Evolutionary conservation across 2,888 invertebrate genomes (phyloP).

Genomic region (Nemotelus nigrinus): DNA sequence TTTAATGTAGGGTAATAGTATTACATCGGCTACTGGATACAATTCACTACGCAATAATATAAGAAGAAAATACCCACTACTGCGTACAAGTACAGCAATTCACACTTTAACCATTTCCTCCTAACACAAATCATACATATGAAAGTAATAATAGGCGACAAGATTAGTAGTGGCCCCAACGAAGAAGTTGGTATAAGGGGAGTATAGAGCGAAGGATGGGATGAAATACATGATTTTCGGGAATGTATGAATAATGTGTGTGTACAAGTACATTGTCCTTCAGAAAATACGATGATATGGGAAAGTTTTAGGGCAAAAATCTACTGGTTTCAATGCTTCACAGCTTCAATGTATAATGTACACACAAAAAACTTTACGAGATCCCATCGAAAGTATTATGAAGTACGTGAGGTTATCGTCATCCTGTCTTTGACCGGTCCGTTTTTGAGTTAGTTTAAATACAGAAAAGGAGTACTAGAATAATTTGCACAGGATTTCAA

Average conservation of each 20-base stretch:
- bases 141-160: conserved; percentile 50
- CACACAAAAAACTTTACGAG: conserved; percentile 29
- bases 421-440: too few species aligned
- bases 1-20: conserved; percentile 28
- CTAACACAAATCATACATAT: conserved; percentile 49
- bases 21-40: conserved; percentile 13
- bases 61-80: conserved; percentile 39
- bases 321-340: background rate
- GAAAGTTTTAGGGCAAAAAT: conserved; percentile 28
- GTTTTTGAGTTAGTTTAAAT: too few species aligned
- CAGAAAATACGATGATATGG: background rate
- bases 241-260: background rate
- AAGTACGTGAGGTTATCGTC: too few species aligned
- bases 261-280: conserved; percentile 20
- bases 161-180: conserved; percentile 21
- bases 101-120: conserved; percentile 50
- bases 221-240: background rate
- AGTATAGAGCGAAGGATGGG: background rate
- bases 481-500: too few species aligned
- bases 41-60: background rate
- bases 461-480: too few species aligned
- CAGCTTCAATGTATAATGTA: conserved; percentile 12
- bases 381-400: conserved; percentile 3
- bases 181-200: conserved; percentile 1
- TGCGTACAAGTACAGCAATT: conserved; percentile 48